Evolutionary conservation across 1,140 invertebrate species (phyloP), one percentile per base, ranked within the genome.

Genomic region (Pseudoatta argentina): DNA sequence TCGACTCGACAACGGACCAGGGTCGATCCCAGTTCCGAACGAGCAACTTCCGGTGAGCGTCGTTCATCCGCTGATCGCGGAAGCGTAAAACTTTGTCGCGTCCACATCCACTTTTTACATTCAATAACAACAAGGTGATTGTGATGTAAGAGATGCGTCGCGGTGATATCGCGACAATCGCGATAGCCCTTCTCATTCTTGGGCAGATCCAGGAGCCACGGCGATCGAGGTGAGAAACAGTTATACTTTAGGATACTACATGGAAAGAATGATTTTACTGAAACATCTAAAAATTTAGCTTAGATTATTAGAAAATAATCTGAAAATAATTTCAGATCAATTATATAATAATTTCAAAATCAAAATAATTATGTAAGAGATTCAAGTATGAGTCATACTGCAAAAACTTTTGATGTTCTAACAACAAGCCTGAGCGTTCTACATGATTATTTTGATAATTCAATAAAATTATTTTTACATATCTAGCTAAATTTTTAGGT

Each of bases 91-190:
- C 75, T 71, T 81, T 69, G 83, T 87, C 88, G 77, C 77, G 87
- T 89, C 77, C 72, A 69, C 88, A 87, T 91, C 88, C 90, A 92
- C 48, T 71, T 92, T 93, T 91, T 91, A 90, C 92, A 93, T 94
- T 94, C 91, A 91, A 93, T 91, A 90, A 71, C 53, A 93, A 91
- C 88, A 92, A 92, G 92, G 88, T 92, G 90, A 94, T 92, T 94
- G 94, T 95, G 94, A 95, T 95, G 94, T 95, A 94, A 95, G 95
- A 95, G 94, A 95, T 95, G 95, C 94, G 94, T 94, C 94, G 94
- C 87, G 94, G 93, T 94, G 94, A 95, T 92, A 93, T 95, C 94
- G 95, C 95, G 94, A 93, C 94, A 87, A 94, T 92, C 94, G 95
- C 94, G 95, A 95, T 95, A 94, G 94, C 94, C 94, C 94, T 95